phyloP scores from a whole-genome alignment of 1,140 invertebrate genomes.

The Homalodisca vitripennis region DNA sequence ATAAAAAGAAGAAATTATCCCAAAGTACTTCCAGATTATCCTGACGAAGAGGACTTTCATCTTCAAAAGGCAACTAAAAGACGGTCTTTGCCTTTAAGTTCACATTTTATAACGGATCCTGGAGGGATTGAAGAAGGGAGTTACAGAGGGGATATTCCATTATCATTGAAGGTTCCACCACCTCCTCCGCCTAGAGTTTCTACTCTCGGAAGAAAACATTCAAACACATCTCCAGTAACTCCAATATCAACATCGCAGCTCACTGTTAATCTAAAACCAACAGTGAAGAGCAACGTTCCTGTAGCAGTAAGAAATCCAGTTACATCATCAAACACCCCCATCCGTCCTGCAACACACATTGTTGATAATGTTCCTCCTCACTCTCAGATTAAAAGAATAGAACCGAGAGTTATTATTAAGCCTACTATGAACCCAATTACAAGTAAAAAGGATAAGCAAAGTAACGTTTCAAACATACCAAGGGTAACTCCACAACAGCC shows the following conservation, averaged over 20 bases:
- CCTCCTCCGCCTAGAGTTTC: conserved; percentile 62
- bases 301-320: conserved; percentile 22
- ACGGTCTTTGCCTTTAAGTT: conserved; percentile 30
- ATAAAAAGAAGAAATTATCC: conserved; percentile 76
- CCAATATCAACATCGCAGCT: conserved; percentile 39
- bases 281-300: conserved; percentile 44
- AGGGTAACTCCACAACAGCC: conserved; percentile 49
- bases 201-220: conserved; percentile 55
- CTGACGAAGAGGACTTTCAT: conserved; percentile 44
- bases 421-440: conserved; percentile 46
- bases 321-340: conserved; percentile 3
- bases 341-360: background rate
- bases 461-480: conserved; percentile 48
- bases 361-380: conserved; percentile 25
- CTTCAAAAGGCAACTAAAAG: conserved; percentile 33
- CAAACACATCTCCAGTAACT: conserved; percentile 48
- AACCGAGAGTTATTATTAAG: conserved; percentile 54
- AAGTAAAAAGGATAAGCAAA: conserved; percentile 37
- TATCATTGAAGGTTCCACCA: conserved; percentile 54
- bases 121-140: conserved; percentile 42
- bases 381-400: conserved; percentile 40
- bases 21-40: conserved; percentile 75
- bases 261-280: conserved; percentile 43
- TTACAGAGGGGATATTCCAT: conserved; percentile 54
- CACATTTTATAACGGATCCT: conserved; percentile 7